These are phyloP conservation scores for Rutilus rutilus DNA, from an alignment of 2,113 vertebrate genomes.

Conservation along the genomic window DNA sequence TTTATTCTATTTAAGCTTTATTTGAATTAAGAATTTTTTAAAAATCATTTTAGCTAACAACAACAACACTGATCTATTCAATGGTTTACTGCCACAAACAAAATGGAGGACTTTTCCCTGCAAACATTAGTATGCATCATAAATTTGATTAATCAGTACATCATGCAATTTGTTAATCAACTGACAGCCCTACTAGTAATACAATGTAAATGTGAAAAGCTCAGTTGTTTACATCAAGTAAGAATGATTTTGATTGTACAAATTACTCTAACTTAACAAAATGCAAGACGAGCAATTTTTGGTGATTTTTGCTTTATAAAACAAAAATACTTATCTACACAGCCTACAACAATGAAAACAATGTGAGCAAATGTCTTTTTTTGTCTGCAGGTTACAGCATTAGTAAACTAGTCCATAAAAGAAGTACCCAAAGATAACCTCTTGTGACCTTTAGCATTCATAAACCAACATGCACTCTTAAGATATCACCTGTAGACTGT, in stretches of 20 bases:
- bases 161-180: not conserved
- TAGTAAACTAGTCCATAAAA: not conserved
- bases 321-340: not conserved
- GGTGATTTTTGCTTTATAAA: too few species aligned
- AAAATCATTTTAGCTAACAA: not conserved
- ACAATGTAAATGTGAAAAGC: not conserved
- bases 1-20: not conserved
- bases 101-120: not conserved
- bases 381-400: not conserved
- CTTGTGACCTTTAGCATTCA: not conserved
- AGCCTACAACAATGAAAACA: not conserved
- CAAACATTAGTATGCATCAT: not conserved
- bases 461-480: conserved; percentile 37
- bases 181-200: not conserved
- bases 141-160: not conserved
- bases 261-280: not conserved
- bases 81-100: not conserved
- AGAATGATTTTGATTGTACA: not conserved
- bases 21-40: not conserved
- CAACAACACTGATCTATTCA: not conserved
- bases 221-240: not conserved
- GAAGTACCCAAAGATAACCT: not conserved
- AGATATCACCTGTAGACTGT: conserved; percentile 52
- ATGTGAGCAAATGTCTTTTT: not conserved
- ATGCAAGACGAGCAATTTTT: not conserved